phyloP scores from a whole-genome alignment of 2,888 invertebrate species.

The Mimachlamys varia region DNA sequence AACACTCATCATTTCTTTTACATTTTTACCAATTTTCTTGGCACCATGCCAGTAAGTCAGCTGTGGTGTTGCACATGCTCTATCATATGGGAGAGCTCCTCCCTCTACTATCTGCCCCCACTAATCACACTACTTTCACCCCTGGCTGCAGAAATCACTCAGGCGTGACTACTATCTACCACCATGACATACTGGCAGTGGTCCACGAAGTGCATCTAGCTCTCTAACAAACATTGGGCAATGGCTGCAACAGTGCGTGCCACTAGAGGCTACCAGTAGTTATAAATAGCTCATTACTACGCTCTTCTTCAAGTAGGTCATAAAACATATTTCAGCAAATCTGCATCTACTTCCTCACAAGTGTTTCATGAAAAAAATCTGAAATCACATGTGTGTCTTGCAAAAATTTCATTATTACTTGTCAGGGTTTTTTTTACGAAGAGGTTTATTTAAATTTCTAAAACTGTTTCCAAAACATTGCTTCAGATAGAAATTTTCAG shows the following conservation, averaged over 20 bases:
- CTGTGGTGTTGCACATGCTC: slow-evolving; percentile 14
- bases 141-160: slow-evolving; percentile 26
- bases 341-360: slow-evolving; percentile 30
- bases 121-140: slow-evolving; percentile 32
- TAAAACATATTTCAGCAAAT: slow-evolving; percentile 36
- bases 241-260: neutral
- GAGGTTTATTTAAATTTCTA: neutral
- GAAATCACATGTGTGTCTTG: neutral
- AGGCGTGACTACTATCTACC: slow-evolving; percentile 33
- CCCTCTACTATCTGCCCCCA: neutral
- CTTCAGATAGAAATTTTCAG: neutral
- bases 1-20: slow-evolving; percentile 7
- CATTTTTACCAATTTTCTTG: slow-evolving; percentile 28
- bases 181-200: slow-evolving; percentile 31
- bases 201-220: slow-evolving; percentile 26
- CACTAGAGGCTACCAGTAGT: neutral
- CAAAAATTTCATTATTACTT: neutral
- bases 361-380: neutral
- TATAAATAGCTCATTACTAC: slow-evolving; percentile 30
- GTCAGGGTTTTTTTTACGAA: neutral
- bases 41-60: neutral
- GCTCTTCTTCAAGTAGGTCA: neutral
- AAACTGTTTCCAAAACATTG: neutral
- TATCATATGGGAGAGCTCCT: neutral
- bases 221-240: slow-evolving; percentile 5